Percentiles rank a stretch among this genome's conserved stretches.
Conservation (phyloP, 2,888 invertebrate species). For the Pachliopta kotzebuea region DNA sequence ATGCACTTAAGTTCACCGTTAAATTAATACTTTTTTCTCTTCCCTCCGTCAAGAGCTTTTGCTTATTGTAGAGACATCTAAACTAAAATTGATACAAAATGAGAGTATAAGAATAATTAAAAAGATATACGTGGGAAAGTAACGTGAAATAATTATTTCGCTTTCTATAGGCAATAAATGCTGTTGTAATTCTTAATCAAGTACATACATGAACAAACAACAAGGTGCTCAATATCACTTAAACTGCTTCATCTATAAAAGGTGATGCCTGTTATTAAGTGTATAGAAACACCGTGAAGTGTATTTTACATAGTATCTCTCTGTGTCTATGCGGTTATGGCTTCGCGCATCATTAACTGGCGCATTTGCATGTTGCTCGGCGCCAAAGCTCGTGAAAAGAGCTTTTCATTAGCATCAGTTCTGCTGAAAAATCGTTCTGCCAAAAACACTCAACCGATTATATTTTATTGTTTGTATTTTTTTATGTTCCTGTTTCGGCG, state of each 20-base stretch:
- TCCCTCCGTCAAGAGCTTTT: not conserved
- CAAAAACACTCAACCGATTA: conserved; percentile 41
- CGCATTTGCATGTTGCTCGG: conserved; percentile 29
- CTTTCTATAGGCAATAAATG: not conserved
- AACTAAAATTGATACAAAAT: not conserved
- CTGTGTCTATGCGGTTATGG: conserved; percentile 53
- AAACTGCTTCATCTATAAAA: not conserved
- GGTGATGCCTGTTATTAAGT: not conserved
- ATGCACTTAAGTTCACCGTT: not conserved
- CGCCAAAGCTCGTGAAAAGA: conserved; percentile 77
- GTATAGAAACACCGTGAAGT: not conserved
- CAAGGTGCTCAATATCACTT: not conserved
- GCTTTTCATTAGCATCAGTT: conserved; percentile 77
- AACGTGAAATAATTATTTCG: not conserved
- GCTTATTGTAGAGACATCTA: not conserved
- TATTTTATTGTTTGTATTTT: conserved; percentile 15
- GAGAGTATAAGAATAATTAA: not conserved
- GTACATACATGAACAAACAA: not conserved
- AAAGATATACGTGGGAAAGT: not conserved
- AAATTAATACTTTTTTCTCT: not conserved
- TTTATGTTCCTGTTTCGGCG: not conserved
- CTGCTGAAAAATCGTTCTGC: conserved; percentile 71
- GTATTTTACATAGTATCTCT: conserved; percentile 1
- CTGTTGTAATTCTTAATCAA: not conserved
- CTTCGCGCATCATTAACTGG: conserved; percentile 64